Base-by-base conservation (phyloP, 2,113 vertebrate species). In the Lagopus muta region DNA sequence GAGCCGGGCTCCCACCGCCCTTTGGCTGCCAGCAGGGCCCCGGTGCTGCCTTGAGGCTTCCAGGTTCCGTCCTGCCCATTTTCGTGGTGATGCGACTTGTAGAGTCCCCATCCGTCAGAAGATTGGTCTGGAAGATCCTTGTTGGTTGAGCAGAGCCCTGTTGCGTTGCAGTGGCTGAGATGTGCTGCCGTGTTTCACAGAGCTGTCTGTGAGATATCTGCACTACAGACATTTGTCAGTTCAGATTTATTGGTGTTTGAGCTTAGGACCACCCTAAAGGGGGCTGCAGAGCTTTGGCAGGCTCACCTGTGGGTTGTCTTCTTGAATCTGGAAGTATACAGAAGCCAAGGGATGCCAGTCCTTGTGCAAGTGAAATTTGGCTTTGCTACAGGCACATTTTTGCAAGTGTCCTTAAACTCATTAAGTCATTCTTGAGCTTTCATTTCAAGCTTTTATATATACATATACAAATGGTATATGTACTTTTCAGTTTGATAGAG, bases 141-240 rank as follows among this genome's bases (percentile, higher is more conserved):
- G 24, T 24, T 30, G 34, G 50, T 21, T 30, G 36, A 42, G 36
- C 72, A 36, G 12, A 15, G 13, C n/a, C 27, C 52, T 14, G 27
- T 15, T 54, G 52, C 52, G 32, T 18, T 13, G 48, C 48, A 4
- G 42, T 0, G 54, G 7, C 36, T 1, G 4, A 8, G 57, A 8
- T 8, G 42, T 1, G 47, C 28, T 16, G 1, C 50, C n/a, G 11
- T 1, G 25, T n/a, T 27, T 7, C n/a, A 0, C 19, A 4, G 8
- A 11, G 22, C 27, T 1, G 43, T 1, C 27, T 1, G 43, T 1
- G 47, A 2, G 0, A 8, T 7, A 32, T 0, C 34, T 32, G 36
- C 27, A 2, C 65, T 13, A 20, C 3, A 0, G 55, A 0, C 28
- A n/a, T 24, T 11, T 0, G 0, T 3, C 43, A 0, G 7, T 2